Evolutionary conservation across 2,888 invertebrate genomes (phyloP), one percentile per base, ranked within the genome.

Genomic region (Harmothoe impar): DNA sequence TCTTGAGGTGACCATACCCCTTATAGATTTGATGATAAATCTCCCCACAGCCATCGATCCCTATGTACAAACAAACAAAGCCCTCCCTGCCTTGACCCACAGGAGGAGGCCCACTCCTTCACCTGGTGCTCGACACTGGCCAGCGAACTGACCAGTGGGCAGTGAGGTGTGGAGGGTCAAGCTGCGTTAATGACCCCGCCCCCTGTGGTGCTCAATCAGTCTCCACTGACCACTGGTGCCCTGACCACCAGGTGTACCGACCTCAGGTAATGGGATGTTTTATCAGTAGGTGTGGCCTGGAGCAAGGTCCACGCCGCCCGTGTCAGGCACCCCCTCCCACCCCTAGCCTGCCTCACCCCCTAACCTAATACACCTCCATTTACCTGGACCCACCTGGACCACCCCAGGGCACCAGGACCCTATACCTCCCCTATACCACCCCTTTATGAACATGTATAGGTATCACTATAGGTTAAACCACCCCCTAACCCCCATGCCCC

Each of bases 131-230:
- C 3, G 72, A 25, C n/a, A 25, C 25, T 23, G 25, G 7, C 81
- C 3, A 33, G 35, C 15, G 1, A 33, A 81, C 35, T 77, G 77
- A 77, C 81, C 81, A 43, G 81, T 43, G 81, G 81, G 33, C 43
- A 81, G 35, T 43, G 7, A 81, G 43, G 35, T 43, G 81, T 81
- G 81, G 35, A 81, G 81, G 43, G 35, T 43, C 81, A 33, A 10
- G 81, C 81, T 33, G 81, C 23, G 81, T 43, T 23, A 43, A 72
- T 72, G 81, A 23, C 23, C 81, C 43, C 0, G 35, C 54, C 54
- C 56, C 56, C 56, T 54, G 86, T 52, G 86, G 56, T 54, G 86
- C 52, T 86, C 86, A 86, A 86, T 86, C 86, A 86, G 29, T 33
- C 54, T 29, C 25, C 31, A 29, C 29, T 86, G 54, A 86, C 54